Evolutionary conservation across 92 coral and sea anemone species (phyloP).

Genomic region (Micromussa lordhowensis): DNA sequence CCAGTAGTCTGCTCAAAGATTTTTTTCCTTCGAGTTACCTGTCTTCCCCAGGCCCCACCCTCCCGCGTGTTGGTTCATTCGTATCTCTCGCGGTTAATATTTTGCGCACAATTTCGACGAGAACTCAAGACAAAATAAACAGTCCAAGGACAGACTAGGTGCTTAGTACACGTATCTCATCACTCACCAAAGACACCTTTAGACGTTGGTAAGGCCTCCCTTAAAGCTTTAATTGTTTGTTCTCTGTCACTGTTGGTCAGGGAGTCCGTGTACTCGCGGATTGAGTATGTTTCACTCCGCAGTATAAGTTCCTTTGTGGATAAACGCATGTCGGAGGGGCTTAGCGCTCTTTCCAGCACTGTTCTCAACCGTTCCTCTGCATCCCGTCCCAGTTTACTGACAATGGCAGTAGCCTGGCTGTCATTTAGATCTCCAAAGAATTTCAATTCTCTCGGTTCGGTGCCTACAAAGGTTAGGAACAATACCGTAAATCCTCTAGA

Average conservation of each 20-base stretch:
- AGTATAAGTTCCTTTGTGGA: neutral
- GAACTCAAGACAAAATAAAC: no score
- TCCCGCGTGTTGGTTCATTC: no score
- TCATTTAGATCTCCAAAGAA: conserved; percentile 30
- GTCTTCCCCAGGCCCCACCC: no score
- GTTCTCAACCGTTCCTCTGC: neutral
- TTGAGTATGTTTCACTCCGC: conserved; percentile 7
- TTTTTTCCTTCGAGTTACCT: no score
- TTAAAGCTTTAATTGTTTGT: conserved; percentile 40
- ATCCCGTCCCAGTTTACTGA: neutral
- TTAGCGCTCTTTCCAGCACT: neutral
- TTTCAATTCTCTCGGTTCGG: neutral
- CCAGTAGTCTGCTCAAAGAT: no score
- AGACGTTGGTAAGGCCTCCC: conserved; percentile 41
- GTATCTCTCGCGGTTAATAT: no score
- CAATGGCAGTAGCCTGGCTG: neutral
- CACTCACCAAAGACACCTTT: conserved; percentile 49
- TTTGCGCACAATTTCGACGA: no score
- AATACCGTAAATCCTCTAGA: neutral
- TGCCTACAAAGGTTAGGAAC: neutral
- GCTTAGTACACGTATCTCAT: neutral
- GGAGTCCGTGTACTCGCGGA: conserved; percentile 57
- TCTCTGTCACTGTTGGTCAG: conserved; percentile 22
- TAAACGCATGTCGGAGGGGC: no score
- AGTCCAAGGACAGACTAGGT: neutral